Conservation (phyloP, 2,888 invertebrate species). For the Harpalus rubripes region DNA sequence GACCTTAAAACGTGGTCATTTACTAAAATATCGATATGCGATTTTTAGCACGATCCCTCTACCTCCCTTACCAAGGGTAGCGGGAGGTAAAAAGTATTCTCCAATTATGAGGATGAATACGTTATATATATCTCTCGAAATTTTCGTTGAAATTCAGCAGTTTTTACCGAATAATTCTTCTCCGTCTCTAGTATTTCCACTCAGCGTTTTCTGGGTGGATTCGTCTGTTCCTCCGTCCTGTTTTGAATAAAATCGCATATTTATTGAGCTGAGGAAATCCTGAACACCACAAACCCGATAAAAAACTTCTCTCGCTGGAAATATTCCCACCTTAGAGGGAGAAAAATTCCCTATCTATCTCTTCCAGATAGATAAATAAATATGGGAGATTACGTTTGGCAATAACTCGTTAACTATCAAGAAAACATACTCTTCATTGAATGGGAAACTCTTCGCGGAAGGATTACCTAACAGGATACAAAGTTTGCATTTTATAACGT, state of each 20-base stretch:
- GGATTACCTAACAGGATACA: background rate
- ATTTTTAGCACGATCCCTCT: no score
- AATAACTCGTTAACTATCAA: background rate
- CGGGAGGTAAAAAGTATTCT: no score
- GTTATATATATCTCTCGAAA: no score
- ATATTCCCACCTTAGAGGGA: slow-evolving; percentile 3
- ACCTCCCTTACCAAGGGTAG: no score
- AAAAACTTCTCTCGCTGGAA: slow-evolving; percentile 1
- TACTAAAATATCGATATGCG: no score
- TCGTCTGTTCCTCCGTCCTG: slow-evolving; percentile 14
- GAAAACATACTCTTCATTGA: background rate
- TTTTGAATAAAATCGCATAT: slow-evolving; percentile 63
- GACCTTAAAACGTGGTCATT: no score
- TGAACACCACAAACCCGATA: slow-evolving; percentile 2
- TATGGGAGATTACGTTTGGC: background rate
- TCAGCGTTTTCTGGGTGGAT: slow-evolving; percentile 21
- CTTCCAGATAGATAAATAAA: background rate
- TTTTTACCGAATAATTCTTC: background rate
- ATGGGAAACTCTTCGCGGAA: background rate
- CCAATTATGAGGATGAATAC: no score
- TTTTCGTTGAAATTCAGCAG: background rate
- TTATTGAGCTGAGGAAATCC: slow-evolving; percentile 39
- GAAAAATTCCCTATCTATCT: background rate
- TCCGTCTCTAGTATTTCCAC: background rate
- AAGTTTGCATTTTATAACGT: background rate